Evolutionary conservation across 2,113 vertebrate species (phyloP), one percentile per base, ranked within the genome.

Genomic region (Serilophus lunatus): DNA sequence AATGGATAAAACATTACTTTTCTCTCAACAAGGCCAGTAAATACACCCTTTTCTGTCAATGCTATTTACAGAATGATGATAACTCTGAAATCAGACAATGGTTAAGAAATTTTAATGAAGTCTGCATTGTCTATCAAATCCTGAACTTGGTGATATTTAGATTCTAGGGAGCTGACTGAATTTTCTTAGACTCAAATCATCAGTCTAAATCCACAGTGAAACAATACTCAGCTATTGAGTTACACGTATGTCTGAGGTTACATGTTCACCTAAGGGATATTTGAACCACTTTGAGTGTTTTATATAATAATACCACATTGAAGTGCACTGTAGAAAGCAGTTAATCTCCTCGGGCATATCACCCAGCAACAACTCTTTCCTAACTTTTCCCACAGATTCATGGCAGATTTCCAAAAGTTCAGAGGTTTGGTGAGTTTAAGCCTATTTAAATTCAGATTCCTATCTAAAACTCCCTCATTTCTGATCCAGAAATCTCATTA

Each of bases 321-420:
- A 96, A 91, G 81, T 91, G 80, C 90, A 81, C 36, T 83, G 90
- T 63, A 57, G 66, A 96, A 96, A 94, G 64, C 38, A 38, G 76
- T 90, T 97, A 97, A 97, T 97, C 93, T 96, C 89, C 93, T 86
- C 12, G 1, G 91, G 94, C 96, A 91, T 93, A 97, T 95, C 93
- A 92, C 49, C 53, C 92, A 96, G 79, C 77, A 95, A 95, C 93
- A 96, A 95, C 60, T 72, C 87, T 85, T 88, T 85, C 68, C 72
- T 81, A 86, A 90, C 77, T 95, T 97, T 97, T 97, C 97, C 95
- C 96, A 97, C 94, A 97, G 85, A 88, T 77, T 92, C 84, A 80
- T 89, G 93, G 89, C 74, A 83, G 76, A 75, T 78, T 86, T 81
- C 81, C 95, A 88, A 36, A 86, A 91, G 82, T 61, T 76, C 50